These are phyloP conservation scores for Leptinotarsa haldemani DNA, from an alignment of 2,888 invertebrate genomes.

Conservation along the genomic window DNA sequence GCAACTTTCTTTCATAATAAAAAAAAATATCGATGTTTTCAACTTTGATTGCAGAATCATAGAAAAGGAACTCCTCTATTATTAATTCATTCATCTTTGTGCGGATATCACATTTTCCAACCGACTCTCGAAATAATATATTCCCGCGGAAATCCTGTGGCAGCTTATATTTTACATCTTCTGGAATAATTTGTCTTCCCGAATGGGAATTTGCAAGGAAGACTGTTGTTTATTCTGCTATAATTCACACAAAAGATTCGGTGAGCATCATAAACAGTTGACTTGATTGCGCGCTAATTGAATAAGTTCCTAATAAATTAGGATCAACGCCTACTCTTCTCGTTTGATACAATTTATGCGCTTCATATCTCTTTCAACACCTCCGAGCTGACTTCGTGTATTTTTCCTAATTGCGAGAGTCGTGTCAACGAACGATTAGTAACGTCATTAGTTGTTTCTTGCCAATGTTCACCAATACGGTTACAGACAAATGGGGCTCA, in stretches of 20 bases:
- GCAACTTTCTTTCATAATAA: too few relatives aligned
- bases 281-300: slow-evolving; percentile 20
- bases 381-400: neutral
- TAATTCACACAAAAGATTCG: slow-evolving; percentile 12
- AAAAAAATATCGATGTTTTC: too few relatives aligned
- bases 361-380: neutral
- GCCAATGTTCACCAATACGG: too few relatives aligned
- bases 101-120: neutral
- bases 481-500: too few relatives aligned
- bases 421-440: neutral
- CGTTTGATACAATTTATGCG: slow-evolving; percentile 5
- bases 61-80: too few relatives aligned
- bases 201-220: neutral
- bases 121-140: slow-evolving; percentile 5
- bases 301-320: slow-evolving; percentile 19
- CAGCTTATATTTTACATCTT: slow-evolving; percentile 8
- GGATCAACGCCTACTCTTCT: slow-evolving; percentile 12
- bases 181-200: neutral
- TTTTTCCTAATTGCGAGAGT: neutral
- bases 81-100: too few relatives aligned
- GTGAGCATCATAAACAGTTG: slow-evolving; percentile 19
- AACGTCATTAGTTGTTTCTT: neutral
- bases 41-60: too few relatives aligned
- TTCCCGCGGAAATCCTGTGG: neutral
- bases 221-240: slow-evolving; percentile 16